These are phyloP conservation scores for Syngnathoides biaculeatus DNA, from an alignment of 2,113 vertebrate species.

Conservation along the genomic window DNA sequence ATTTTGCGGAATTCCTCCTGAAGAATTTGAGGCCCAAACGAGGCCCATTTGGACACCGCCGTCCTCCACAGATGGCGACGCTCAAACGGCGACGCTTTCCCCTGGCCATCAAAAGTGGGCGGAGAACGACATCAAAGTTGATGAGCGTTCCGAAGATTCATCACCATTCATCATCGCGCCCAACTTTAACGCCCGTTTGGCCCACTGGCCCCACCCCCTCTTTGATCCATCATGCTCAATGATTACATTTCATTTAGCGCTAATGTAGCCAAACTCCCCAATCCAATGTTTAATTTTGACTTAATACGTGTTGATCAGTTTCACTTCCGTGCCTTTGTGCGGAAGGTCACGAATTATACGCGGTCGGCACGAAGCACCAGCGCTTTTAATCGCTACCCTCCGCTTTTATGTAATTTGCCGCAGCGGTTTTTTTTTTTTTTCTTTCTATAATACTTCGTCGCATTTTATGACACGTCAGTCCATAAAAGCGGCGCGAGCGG, in stretches of 20 bases:
- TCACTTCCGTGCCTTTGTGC: constrained; percentile 15
- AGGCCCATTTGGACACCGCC: not conserved
- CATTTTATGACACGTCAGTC: constrained; percentile 19
- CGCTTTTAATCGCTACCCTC: constrained; percentile 17
- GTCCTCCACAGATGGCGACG: not conserved
- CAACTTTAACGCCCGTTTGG: not conserved
- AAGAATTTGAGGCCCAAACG: not conserved
- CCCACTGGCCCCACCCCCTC: not conserved
- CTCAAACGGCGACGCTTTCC: not conserved
- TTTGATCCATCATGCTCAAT: constrained; percentile 22
- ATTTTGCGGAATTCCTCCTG: not conserved
- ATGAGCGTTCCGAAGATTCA: not conserved
- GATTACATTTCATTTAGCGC: constrained; percentile 23
- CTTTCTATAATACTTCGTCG: constrained; percentile 15
- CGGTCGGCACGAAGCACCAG: not conserved
- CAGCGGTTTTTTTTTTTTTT: constrained; percentile 3
- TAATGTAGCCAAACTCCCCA: constrained; percentile 17
- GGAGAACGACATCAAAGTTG: not conserved
- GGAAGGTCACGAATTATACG: not conserved
- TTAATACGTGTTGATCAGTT: constrained; percentile 14
- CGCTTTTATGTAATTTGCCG: constrained; percentile 13
- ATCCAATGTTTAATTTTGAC: constrained; percentile 17
- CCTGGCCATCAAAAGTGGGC: not conserved
- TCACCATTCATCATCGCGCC: not conserved
- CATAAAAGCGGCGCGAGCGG: constrained; percentile 8